Conservation (phyloP, 2,888 invertebrate species). For the Drosophila nigricruria region DNA sequence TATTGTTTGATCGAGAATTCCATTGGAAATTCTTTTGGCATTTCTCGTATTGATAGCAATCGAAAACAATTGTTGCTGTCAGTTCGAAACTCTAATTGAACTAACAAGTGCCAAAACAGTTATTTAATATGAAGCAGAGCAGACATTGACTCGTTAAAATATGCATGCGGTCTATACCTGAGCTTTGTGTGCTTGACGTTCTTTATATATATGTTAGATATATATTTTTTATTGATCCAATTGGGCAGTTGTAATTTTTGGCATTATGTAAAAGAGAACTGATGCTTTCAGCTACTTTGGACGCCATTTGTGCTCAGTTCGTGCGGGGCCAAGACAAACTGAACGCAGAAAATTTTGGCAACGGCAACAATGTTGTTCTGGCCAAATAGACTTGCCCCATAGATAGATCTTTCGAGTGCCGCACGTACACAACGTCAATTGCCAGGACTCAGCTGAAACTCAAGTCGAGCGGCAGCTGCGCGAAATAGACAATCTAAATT, state of each 20-base stretch:
- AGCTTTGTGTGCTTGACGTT: too few relatives aligned
- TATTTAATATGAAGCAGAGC: conserved; percentile 8
- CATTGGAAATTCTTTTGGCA: conserved; percentile 15
- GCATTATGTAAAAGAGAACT: conserved; percentile 26
- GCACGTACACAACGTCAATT: conserved; percentile 59
- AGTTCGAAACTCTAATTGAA: conserved; percentile 35
- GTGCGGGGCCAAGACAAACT: conserved; percentile 51
- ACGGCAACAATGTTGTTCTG: conserved; percentile 29
- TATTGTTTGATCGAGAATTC: conserved; percentile 28
- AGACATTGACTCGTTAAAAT: not conserved
- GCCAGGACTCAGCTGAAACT: conserved; percentile 46
- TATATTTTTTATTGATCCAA: conserved; percentile 7
- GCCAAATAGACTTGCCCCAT: conserved; percentile 52
- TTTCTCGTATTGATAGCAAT: conserved; percentile 28
- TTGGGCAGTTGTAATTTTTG: conserved; percentile 20
- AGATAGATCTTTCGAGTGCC: conserved; percentile 40
- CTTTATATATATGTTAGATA: not conserved
- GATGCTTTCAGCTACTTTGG: conserved; percentile 46
- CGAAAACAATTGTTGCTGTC: conserved; percentile 33
- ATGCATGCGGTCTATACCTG: not conserved
- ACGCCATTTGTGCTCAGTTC: conserved; percentile 37
- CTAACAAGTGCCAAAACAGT: conserved; percentile 22
- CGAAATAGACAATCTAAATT: conserved; percentile 80
- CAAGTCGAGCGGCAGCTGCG: conserved; percentile 79
- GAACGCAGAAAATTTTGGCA: conserved; percentile 63